Evolutionary conservation across 2,888 invertebrate genomes (phyloP).

Genomic region (Parelbella ahira): DNA sequence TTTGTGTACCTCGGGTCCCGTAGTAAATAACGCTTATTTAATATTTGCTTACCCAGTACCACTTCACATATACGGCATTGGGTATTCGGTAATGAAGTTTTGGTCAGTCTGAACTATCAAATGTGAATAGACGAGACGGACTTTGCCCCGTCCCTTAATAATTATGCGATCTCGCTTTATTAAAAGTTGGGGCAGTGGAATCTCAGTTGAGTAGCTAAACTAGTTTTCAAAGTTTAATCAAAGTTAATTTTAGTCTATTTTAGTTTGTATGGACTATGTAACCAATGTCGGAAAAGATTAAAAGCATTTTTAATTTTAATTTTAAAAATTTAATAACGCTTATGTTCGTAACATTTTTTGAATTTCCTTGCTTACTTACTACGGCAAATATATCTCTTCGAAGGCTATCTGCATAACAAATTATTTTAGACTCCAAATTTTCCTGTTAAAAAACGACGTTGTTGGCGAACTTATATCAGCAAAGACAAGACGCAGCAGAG

Average conservation of each 20-base stretch:
- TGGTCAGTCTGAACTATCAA: slow-evolving; percentile 21
- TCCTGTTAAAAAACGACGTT: too few relatives aligned
- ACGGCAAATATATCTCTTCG: too few relatives aligned
- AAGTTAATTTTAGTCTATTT: slow-evolving; percentile 11
- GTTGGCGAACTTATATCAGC: too few relatives aligned
- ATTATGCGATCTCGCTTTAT: slow-evolving; percentile 13
- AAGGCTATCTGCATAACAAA: too few relatives aligned
- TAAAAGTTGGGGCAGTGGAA: slow-evolving; percentile 11
- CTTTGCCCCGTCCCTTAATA: slow-evolving; percentile 5
- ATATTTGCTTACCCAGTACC: slow-evolving; percentile 41
- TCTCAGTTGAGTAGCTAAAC: slow-evolving; percentile 9
- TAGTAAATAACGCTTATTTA: slow-evolving; percentile 56
- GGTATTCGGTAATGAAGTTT: slow-evolving; percentile 19
- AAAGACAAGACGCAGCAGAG: neutral
- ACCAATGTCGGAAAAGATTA: slow-evolving; percentile 1
- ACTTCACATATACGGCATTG: slow-evolving; percentile 24
- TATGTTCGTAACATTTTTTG: too few relatives aligned
- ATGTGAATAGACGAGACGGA: slow-evolving; percentile 6
- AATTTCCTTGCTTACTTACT: too few relatives aligned
- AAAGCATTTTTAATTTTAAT: too few relatives aligned
- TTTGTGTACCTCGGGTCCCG: slow-evolving; percentile 44
- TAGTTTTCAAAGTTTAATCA: slow-evolving; percentile 13
- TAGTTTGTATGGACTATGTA: neutral
- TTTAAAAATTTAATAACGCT: too few relatives aligned
- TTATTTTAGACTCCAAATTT: too few relatives aligned